Evolutionary conservation across 1,140 invertebrate genomes (phyloP), one percentile per base, ranked within the genome.

Genomic region (Anagrus nilaparvatae): DNA sequence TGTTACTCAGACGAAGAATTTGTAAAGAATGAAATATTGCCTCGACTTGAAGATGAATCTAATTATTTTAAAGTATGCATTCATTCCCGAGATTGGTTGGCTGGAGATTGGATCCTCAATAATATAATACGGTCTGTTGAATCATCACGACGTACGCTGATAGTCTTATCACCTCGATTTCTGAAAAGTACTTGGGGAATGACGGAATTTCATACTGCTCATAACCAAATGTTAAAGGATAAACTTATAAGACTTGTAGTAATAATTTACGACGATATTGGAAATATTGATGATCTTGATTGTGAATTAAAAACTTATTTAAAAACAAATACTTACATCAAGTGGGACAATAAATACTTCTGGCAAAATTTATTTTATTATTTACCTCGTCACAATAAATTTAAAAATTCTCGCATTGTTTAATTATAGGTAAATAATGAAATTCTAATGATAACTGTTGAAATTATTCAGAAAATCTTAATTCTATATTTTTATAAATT

Each of bases 341-440:
- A 84, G 50, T 87, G 81, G 79, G 81, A 78, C 12, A 85, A 91
- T 56, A 79, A 79, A 4, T 81, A 79, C 75, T 93, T 94, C 54
- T 92, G 86, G 85, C 75, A 87, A 30, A 88, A 86, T 60, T 59
- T 93, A 16, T 67, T 72, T 17, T 88, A 83, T n/a, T n/a, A n/a
- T n/a, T n/a, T n/a, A n/a, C n/a, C n/a, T n/a, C n/a, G n/a, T n/a
- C n/a, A n/a, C n/a, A n/a, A n/a, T n/a, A n/a, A n/a, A n/a, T n/a
- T n/a, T n/a, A n/a, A n/a, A n/a, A n/a, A n/a, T n/a, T n/a, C n/a
- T n/a, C n/a, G n/a, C n/a, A n/a, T n/a, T n/a, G n/a, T n/a, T n/a
- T n/a, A n/a, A n/a, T n/a, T n/a, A n/a, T n/a, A n/a, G n/a, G n/a
- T n/a, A n/a, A n/a, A n/a, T n/a, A n/a, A n/a, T n/a, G n/a, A n/a